Evolutionary conservation across 1,140 invertebrate species (phyloP).

Genomic region (Anastrepha ludens): DNA sequence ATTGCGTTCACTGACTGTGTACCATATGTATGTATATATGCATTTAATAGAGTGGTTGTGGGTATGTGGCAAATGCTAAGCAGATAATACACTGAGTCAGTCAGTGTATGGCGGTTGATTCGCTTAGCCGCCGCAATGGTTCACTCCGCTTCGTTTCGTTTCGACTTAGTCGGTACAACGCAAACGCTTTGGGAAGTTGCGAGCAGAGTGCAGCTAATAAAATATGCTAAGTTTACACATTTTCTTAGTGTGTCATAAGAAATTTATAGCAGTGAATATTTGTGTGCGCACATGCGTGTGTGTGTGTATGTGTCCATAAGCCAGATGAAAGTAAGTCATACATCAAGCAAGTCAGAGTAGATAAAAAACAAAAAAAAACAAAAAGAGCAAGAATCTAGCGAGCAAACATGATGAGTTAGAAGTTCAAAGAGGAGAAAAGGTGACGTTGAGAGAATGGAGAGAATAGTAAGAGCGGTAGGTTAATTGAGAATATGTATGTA

Average conservation of each 20-base stretch:
- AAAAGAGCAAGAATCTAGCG: neutral
- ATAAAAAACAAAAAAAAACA: neutral
- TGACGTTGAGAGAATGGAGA: neutral
- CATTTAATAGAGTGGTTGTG: neutral
- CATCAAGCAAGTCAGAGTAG: constrained; percentile 10
- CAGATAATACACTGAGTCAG: constrained; percentile 36
- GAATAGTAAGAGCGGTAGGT: neutral
- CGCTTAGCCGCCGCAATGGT: constrained; percentile 39
- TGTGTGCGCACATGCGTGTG: neutral
- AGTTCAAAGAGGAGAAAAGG: neutral
- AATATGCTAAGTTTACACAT: constrained; percentile 53
- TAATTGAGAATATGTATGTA: no score
- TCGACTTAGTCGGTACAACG: constrained; percentile 24
- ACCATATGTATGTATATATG: neutral
- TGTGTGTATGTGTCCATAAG: neutral
- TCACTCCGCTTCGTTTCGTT: constrained; percentile 25
- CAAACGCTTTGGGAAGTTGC: constrained; percentile 39
- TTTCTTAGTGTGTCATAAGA: constrained; percentile 43
- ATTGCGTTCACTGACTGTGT: constrained; percentile 17
- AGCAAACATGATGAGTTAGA: neutral
- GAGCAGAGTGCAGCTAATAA: constrained; percentile 49
- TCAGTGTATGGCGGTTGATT: constrained; percentile 7
- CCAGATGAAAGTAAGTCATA: neutral
- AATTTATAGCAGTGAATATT: constrained; percentile 5
- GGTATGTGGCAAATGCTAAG: constrained; percentile 3